phyloP scores from a whole-genome alignment of 1,140 invertebrate species.

The Episyrphus balteatus region DNA sequence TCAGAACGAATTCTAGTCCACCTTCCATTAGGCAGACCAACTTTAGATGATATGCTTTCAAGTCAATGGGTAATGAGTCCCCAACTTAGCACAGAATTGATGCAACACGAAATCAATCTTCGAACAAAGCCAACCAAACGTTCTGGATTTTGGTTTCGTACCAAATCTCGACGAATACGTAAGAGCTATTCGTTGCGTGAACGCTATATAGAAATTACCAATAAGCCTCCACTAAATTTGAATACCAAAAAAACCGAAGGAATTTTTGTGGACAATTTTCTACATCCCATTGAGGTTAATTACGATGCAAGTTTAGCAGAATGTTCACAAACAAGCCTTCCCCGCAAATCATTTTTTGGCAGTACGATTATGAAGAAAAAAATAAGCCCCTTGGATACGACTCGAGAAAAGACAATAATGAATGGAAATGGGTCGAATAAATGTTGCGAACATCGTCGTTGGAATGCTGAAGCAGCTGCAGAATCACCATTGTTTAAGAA shows the following conservation, averaged over 20 bases:
- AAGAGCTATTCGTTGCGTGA: constrained; percentile 33
- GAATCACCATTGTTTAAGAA: constrained; percentile 34
- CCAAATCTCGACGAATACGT: constrained; percentile 32
- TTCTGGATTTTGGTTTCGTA: constrained; percentile 33
- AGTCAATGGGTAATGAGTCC: constrained; percentile 36
- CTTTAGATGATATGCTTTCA: constrained; percentile 36
- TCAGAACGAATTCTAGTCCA: constrained; percentile 38
- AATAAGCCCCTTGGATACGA: constrained; percentile 31
- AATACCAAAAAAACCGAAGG: constrained; percentile 32
- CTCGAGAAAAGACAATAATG: constrained; percentile 24
- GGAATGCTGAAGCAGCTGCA: constrained; percentile 29
- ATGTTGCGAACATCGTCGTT: constrained; percentile 17
- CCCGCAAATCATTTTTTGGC: constrained; percentile 23
- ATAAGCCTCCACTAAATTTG: constrained; percentile 33
- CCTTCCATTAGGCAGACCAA: constrained; percentile 34
- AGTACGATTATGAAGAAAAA: constrained; percentile 31
- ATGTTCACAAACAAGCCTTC: constrained; percentile 9
- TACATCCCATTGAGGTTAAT: constrained; percentile 28
- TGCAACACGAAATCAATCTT: constrained; percentile 29
- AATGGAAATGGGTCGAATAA: constrained; percentile 14
- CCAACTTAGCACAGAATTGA: constrained; percentile 29
- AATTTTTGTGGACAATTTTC: constrained; percentile 30
- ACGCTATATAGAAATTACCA: constrained; percentile 32
- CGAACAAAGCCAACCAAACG: constrained; percentile 32
- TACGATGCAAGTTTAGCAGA: constrained; percentile 15